Conservation (phyloP, 53 echinoderm and acorn worm genomes). For the Luidia sarsii region DNA sequence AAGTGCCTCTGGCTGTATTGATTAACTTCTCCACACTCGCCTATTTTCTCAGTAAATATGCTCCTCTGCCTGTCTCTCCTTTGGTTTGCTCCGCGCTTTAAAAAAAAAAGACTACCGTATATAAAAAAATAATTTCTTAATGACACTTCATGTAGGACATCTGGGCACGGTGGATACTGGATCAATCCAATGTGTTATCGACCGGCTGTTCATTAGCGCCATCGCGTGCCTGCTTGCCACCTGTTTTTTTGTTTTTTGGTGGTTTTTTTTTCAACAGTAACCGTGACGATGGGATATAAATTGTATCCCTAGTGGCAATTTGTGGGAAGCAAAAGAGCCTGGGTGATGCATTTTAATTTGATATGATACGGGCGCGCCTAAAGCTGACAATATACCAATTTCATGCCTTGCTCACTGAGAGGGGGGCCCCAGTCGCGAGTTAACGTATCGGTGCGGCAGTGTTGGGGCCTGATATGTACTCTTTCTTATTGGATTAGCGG, state of each 20-base stretch:
- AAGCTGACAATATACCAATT: constrained; percentile 11
- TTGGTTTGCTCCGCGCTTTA: no score
- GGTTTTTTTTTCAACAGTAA: constrained; percentile 2
- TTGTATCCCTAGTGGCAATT: neutral
- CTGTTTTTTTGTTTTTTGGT: no score
- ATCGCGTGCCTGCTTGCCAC: constrained; percentile 11
- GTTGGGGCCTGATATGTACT: neutral
- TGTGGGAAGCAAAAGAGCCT: neutral
- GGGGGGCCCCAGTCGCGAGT: neutral
- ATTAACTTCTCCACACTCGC: no score
- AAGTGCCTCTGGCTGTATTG: no score
- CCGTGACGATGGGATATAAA: constrained; percentile 1
- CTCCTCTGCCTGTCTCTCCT: no score
- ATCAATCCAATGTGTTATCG: neutral
- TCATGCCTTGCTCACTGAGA: neutral
- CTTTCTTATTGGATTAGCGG: constrained; percentile 12
- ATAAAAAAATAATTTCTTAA: no score
- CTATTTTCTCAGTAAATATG: no score
- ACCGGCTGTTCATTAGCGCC: constrained; percentile 13
- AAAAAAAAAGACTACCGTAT: no score
- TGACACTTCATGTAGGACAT: no score
- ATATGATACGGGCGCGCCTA: constrained; percentile 18
- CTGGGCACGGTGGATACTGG: neutral
- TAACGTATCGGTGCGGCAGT: no score
- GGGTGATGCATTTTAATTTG: constrained; percentile 37